Percentiles rank a stretch among this genome's conserved stretches.
These are phyloP conservation scores for Erebia aethiops DNA, from an alignment of 2,888 invertebrate genomes.

Conservation along the genomic window DNA sequence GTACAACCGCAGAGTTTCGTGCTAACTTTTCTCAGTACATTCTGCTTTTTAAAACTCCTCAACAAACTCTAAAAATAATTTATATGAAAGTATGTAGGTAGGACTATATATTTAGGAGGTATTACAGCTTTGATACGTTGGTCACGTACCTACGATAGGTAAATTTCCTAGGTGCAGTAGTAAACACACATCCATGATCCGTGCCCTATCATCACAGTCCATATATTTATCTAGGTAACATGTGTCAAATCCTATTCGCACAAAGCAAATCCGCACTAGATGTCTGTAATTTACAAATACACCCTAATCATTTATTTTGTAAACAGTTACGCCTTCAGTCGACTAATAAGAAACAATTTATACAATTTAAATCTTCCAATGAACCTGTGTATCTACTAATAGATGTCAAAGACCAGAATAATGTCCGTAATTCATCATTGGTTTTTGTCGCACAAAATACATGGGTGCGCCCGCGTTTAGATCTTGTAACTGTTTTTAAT, in stretches of 20 bases:
- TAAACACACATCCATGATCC: background rate
- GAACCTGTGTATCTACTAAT: slow-evolving; percentile 10
- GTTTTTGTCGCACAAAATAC: slow-evolving; percentile 64
- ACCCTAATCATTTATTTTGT: background rate
- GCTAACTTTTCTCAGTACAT: too few relatives aligned
- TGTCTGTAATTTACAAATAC: background rate
- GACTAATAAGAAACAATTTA: background rate
- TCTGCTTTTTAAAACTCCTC: too few relatives aligned
- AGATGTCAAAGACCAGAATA: slow-evolving; percentile 62
- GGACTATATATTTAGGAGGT: too few relatives aligned
- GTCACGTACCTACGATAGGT: too few relatives aligned
- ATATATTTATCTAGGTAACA: background rate
- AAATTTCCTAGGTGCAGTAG: background rate
- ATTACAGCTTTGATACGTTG: too few relatives aligned
- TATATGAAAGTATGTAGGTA: too few relatives aligned
- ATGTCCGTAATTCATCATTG: slow-evolving; percentile 67
- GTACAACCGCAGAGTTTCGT: too few relatives aligned
- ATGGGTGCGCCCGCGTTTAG: slow-evolving; percentile 55
- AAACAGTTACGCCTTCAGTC: background rate
- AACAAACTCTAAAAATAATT: too few relatives aligned
- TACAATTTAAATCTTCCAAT: slow-evolving; percentile 1
- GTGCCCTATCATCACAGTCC: background rate
- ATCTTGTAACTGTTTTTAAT: slow-evolving; percentile 63
- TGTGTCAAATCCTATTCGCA: background rate
- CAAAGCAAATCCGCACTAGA: background rate